Evolutionary conservation across 1,140 invertebrate species (phyloP).

Genomic region (Vanessa tameamea): DNA sequence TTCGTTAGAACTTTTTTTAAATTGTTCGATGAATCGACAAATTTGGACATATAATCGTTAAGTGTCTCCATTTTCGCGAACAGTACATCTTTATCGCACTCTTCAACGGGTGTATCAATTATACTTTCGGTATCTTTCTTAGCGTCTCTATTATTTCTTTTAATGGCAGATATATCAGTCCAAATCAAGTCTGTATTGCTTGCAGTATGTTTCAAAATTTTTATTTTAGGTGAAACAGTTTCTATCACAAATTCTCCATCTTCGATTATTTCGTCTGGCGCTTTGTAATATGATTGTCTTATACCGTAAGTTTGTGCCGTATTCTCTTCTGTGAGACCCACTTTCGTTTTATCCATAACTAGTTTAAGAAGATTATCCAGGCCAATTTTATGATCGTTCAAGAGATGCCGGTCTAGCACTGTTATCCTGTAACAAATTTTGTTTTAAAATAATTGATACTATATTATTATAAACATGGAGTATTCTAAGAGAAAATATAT

Average conservation of each 20-base stretch:
- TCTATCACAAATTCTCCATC: conserved; percentile 66
- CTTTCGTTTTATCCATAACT: conserved; percentile 69
- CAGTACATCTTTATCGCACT: conserved; percentile 46
- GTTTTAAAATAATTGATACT: not conserved
- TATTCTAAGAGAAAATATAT: too few species aligned
- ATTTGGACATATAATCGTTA: conserved; percentile 70
- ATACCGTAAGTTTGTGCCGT: conserved; percentile 40
- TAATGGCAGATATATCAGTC: conserved; percentile 52
- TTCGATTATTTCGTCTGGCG: conserved; percentile 53
- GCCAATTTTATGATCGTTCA: conserved; percentile 69
- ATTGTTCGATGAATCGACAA: conserved; percentile 65
- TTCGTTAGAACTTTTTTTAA: conserved; percentile 64
- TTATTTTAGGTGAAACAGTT: conserved; percentile 63
- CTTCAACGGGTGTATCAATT: conserved; percentile 41
- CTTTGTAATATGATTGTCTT: conserved; percentile 63
- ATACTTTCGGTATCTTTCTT: conserved; percentile 53
- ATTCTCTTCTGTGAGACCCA: conserved; percentile 51
- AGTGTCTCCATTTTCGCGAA: conserved; percentile 63
- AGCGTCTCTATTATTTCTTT: conserved; percentile 50
- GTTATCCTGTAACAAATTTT: conserved; percentile 60
- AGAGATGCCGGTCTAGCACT: conserved; percentile 64
- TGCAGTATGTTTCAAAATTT: conserved; percentile 60
- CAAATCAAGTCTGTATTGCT: conserved; percentile 62
- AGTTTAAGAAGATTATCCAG: conserved; percentile 66
- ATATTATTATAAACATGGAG: not conserved